Evolutionary conservation across 2,113 vertebrate genomes (phyloP), one percentile per base, ranked within the genome.

Genomic region (Scartelaos histophorus): DNA sequence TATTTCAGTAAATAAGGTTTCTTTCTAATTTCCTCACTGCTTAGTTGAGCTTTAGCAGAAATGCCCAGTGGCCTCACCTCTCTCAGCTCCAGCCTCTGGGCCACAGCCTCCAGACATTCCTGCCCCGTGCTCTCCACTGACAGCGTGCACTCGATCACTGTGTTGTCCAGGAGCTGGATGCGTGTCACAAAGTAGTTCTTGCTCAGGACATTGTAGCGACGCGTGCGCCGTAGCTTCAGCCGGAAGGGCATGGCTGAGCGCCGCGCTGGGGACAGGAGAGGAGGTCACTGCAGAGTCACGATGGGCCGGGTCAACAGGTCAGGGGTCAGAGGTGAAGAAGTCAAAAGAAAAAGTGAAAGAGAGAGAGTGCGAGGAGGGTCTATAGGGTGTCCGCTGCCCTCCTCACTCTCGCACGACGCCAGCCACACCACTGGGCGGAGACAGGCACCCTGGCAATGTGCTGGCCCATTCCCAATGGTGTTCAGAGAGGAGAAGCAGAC

Each of bases 101-200:
- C 96, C 4, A 97, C 97, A 0, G 96, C 96, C 84, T 99, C 97
- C 90, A 99, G 91, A 88, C 98, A 99, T 86, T 99, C 97, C 84
- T 97, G 96, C 10, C 98, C 98, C 0, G 98, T 99, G 85, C 97
- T 97, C 80, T 99, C 98, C 92, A 99, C 95, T 0, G 96, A 97
- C 81, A 98, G 93, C 0, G 97, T 99, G 85, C 96, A 98, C 86
- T 99, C 97, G 3, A 99, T 98, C 66, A 95, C 95, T 11, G 86
- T 95, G 94, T 66, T 94, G 93, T 98, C 95, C 93, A 99, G 82
- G 82, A 98, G 94, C 73, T 94, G 95, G 81, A 99, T 99, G 70
- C 95, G 92, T 0, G 95, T 98, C 89, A 99, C 96, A 45, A 99
- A 99, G 89, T 95, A 98, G 91, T 98, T 99, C 93, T 99, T 99